phyloP scores from a whole-genome alignment of 2,797 vertebrate genomes.

The Leptatherina wallacei region DNA sequence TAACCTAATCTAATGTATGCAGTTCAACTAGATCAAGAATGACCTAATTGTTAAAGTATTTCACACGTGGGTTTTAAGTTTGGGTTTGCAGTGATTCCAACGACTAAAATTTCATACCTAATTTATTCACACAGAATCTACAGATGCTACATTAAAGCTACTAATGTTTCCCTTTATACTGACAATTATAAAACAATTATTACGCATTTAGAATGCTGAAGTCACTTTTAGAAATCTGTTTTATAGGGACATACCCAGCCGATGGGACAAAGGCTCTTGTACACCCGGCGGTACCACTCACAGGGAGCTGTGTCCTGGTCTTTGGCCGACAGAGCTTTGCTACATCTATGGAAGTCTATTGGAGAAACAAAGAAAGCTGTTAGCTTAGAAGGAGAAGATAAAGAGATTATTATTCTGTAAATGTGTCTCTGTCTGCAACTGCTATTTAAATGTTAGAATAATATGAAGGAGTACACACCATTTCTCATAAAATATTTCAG shows the following conservation, averaged over 20 bases:
- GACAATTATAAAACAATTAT: too few species aligned
- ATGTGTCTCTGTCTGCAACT: too few species aligned
- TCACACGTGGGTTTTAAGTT: background rate
- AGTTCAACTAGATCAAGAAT: background rate
- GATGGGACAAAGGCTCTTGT: slow-evolving; percentile 81
- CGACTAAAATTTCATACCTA: too few species aligned
- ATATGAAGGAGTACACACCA: too few species aligned
- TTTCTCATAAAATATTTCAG: background rate
- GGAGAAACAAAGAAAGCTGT: background rate
- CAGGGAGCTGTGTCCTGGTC: slow-evolving; percentile 78
- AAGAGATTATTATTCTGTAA: background rate
- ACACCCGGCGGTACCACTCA: slow-evolving; percentile 82
- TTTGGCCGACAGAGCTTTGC: slow-evolving; percentile 78
- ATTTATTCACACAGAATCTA: too few species aligned
- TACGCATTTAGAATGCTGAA: too few species aligned
- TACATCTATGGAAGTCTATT: slow-evolving; percentile 83
- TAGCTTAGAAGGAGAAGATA: background rate
- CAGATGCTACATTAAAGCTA: too few species aligned
- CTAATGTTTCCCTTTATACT: too few species aligned
- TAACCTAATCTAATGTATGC: too few species aligned
- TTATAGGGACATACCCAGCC: slow-evolving; percentile 74
- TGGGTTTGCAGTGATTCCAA: background rate
- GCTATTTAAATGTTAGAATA: too few species aligned
- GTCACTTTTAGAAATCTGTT: background rate
- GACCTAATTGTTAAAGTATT: background rate